Base-by-base conservation (phyloP, 2,797 vertebrate species). In the Syndactyla subalaris region DNA sequence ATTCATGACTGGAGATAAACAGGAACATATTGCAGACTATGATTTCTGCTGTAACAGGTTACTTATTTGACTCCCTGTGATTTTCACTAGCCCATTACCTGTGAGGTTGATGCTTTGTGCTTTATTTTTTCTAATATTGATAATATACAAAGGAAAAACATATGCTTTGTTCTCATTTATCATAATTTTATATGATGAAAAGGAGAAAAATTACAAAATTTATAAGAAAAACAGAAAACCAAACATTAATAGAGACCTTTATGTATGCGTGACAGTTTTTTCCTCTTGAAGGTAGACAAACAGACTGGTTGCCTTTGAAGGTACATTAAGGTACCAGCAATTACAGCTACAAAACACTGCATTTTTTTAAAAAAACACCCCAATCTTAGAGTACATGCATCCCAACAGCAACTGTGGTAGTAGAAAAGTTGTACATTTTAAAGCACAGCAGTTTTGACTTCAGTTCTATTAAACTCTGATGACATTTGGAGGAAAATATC, bases 301-400 rank as follows among this genome's bases (percentile, higher is more conserved):
- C 12, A 80, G 43, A 12, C 30, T 62, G 20, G 38, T 36, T 96
- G 73, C 62, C 63, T 96, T 94, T 91, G 92, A 93, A 96, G 29
- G 52, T 66, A 45, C 86, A 84, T 96, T 87, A 93, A 84, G 39
- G 41, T 43, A 36, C 12, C 49, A 62, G 46, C 54, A 86, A 27
- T 49, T 55, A 66, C 45, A 68, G 43, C 41, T 46, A 55, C 34
- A 93, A 66, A 90, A 46, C 22, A 58, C 18, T 15, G 30, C 52
- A 27, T 75, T 55, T 67, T 67, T 71, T 41, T 66, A 55, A 26
- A 6, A 39, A 77, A 74, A 62, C 20, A 45, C 43, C 20, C 10
- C 3, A 66, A 1, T 13, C 45, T 48, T 68, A 19, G 27, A 57
- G 7, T 29, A 39, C 14, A 10, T 11, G 9, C 6, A 59, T 54